Evolutionary conservation across 2,888 invertebrate genomes (phyloP).

Genomic region (Pristionchus entomophagus): DNA sequence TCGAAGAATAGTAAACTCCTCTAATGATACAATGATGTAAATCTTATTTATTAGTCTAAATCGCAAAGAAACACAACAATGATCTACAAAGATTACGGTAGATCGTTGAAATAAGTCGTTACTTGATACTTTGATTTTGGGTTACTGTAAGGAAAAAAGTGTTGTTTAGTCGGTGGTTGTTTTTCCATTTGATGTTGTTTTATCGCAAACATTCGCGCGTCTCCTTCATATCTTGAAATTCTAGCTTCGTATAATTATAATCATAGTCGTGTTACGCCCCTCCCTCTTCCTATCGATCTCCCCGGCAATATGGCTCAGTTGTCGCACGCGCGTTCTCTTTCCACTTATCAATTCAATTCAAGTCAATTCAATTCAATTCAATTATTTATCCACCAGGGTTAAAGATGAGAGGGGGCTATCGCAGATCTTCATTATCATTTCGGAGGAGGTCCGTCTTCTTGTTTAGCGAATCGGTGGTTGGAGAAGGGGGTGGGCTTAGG

Average conservation of each 20-base stretch:
- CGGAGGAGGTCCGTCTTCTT: too few species aligned
- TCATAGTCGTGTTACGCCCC: neutral
- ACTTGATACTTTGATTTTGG: neutral
- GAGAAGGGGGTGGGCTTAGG: too few species aligned
- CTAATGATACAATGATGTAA: neutral
- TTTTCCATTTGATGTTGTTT: neutral
- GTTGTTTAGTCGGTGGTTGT: too few species aligned
- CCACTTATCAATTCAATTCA: neutral
- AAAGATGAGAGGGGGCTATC: too few species aligned
- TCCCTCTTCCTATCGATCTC: constrained; percentile 1
- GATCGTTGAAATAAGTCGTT: constrained; percentile 3
- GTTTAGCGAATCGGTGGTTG: too few species aligned
- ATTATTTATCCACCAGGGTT: too few species aligned
- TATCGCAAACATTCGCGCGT: too few species aligned
- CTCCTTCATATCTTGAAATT: neutral
- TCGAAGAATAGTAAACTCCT: constrained; percentile 5
- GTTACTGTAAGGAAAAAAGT: neutral
- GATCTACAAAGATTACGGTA: too few species aligned
- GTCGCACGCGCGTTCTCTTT: neutral
- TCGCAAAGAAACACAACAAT: neutral
- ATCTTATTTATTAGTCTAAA: neutral
- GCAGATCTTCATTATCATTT: too few species aligned
- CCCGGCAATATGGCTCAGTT: neutral
- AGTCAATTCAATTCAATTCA: too few species aligned
- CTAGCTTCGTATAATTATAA: neutral